phyloP scores from a whole-genome alignment of 2,888 invertebrate species.

The Strigamia maritima region DNA sequence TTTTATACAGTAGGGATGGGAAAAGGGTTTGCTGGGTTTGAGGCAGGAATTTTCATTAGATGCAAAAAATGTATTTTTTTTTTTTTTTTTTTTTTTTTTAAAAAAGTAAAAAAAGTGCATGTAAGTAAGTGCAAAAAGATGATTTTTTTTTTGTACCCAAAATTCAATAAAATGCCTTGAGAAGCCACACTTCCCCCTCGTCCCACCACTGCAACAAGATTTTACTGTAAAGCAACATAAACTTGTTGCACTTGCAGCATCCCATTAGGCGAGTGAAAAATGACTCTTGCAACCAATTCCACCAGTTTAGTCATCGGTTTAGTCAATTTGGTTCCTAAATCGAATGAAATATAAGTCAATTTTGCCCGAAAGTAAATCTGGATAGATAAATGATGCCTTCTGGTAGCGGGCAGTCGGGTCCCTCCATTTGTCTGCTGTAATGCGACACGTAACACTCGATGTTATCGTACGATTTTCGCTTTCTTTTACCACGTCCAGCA shows the following conservation, averaged over 20 bases:
- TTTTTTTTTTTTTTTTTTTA: neutral
- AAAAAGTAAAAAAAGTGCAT: no score
- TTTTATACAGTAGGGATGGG: neutral
- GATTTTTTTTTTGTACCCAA: no score
- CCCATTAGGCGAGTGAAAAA: neutral
- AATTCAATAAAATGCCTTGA: no score
- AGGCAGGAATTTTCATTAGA: no score
- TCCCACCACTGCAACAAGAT: neutral
- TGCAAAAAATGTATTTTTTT: no score
- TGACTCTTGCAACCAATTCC: neutral
- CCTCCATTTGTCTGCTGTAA: neutral
- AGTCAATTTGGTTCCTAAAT: neutral
- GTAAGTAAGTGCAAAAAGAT: no score
- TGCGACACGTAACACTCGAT: conserved; percentile 30
- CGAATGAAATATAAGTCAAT: neutral
- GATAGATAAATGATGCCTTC: neutral
- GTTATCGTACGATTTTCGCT: conserved; percentile 8
- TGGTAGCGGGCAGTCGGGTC: neutral
- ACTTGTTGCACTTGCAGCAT: conserved; percentile 11
- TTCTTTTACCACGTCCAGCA: neutral
- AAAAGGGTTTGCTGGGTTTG: no score
- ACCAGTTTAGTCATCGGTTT: neutral
- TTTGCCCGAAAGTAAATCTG: neutral
- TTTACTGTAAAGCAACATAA: conserved; percentile 1
- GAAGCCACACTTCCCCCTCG: no score